These are phyloP conservation scores for Morone saxatilis DNA, from an alignment of 2,113 vertebrate genomes.

Conservation along the genomic window DNA sequence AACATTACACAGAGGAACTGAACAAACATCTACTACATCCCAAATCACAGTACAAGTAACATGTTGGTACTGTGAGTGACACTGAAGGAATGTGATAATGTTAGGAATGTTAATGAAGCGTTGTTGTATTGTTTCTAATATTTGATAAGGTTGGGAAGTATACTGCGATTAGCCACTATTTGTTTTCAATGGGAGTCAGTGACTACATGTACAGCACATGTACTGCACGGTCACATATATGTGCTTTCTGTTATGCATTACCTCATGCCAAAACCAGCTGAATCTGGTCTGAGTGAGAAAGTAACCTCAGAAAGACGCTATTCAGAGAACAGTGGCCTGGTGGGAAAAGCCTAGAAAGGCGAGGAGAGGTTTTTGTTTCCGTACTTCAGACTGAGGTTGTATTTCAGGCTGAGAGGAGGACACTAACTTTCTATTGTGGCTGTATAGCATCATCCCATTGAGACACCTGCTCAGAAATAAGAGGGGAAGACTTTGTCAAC, in stretches of 20 bases:
- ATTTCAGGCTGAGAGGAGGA: conserved; percentile 63
- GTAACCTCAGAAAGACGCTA: conserved; percentile 30
- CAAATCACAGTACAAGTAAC: conserved; percentile 5
- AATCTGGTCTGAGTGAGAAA: conserved; percentile 48
- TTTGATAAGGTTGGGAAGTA: not conserved
- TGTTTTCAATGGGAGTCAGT: not conserved
- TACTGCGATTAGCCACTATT: not conserved
- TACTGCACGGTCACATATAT: not conserved
- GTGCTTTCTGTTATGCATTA: conserved; percentile 38
- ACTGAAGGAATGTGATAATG: not conserved
- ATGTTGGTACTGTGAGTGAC: not conserved
- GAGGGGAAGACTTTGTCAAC: conserved; percentile 40
- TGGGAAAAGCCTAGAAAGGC: conserved; percentile 54
- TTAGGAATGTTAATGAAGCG: not conserved
- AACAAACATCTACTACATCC: conserved; percentile 5
- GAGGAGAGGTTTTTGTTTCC: conserved; percentile 35
- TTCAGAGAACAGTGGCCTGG: conserved; percentile 20
- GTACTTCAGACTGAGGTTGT: conserved; percentile 35
- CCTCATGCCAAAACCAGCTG: conserved; percentile 56
- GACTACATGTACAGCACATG: not conserved
- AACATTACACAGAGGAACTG: conserved; percentile 29
- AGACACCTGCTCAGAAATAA: conserved; percentile 41
- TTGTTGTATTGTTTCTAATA: not conserved
- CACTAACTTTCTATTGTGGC: conserved; percentile 31
- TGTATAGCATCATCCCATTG: not conserved